phyloP scores from a whole-genome alignment of 2,888 invertebrate species.

The Latrodectus elegans region DNA sequence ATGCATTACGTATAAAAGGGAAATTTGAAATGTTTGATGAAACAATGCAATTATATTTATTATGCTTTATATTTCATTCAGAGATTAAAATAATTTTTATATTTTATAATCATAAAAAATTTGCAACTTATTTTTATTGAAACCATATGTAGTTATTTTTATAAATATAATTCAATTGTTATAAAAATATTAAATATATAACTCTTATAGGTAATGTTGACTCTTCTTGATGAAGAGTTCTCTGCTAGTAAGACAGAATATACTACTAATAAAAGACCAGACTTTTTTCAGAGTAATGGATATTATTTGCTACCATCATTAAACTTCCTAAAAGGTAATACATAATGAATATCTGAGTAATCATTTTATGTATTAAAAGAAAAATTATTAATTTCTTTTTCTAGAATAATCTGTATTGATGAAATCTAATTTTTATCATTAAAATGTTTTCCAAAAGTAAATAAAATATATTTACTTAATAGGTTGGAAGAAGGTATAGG shows the following conservation, averaged over 20 bases:
- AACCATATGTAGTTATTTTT: no score
- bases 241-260: constrained; percentile 13
- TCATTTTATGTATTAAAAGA: not conserved
- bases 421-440: not conserved
- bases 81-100: no score
- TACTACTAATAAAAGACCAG: constrained; percentile 12
- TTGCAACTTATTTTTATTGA: no score
- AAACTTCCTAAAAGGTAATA: constrained; percentile 48
- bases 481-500: no score
- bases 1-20: no score
- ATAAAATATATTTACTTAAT: not conserved
- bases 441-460: not conserved
- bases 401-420: not conserved
- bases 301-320: constrained; percentile 40
- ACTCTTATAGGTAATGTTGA: constrained; percentile 43
- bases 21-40: no score
- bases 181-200: no score
- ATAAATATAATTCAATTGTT: no score
- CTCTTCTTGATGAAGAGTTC: constrained; percentile 58
- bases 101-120: no score
- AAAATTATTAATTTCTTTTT: not conserved
- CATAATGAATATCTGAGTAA: not conserved
- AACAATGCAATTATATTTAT: no score
- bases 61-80: no score
- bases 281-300: constrained; percentile 46